phyloP scores from a whole-genome alignment of 2,113 vertebrate genomes.

The Nothocercus julius region DNA sequence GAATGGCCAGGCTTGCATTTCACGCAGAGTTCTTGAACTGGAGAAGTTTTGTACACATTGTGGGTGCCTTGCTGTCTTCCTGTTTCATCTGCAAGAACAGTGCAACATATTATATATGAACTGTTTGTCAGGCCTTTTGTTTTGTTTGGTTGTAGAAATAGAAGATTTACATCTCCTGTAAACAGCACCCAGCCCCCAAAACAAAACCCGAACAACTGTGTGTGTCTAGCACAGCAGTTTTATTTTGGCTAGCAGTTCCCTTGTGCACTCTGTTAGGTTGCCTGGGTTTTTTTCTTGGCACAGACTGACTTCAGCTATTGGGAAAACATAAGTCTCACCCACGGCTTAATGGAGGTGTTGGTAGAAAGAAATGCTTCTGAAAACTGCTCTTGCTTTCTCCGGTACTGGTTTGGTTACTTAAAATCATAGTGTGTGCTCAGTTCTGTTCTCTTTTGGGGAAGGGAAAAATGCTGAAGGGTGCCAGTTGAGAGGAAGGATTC shows the following conservation, averaged over 20 bases:
- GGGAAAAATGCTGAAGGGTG: neutral
- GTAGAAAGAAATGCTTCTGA: neutral
- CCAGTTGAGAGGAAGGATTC: neutral
- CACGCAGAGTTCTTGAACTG: neutral
- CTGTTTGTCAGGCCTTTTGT: neutral
- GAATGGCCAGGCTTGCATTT: accelerated
- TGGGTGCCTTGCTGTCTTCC: neutral
- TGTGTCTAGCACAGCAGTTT: neutral
- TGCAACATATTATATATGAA: neutral
- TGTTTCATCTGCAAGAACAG: neutral
- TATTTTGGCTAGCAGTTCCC: neutral
- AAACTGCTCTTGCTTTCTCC: neutral
- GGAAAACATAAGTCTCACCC: neutral
- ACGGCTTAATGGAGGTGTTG: neutral
- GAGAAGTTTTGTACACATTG: neutral
- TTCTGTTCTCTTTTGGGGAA: neutral
- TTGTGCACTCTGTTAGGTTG: neutral
- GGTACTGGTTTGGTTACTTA: neutral
- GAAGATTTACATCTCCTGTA: neutral
- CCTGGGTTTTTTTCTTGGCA: neutral
- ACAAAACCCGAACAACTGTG: neutral
- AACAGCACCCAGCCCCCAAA: accelerated
- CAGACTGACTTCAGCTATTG: neutral
- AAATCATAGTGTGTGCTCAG: neutral
- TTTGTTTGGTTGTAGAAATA: constrained; percentile 3